phyloP scores from a whole-genome alignment of 2,797 vertebrate species.

The Manis crassicaudata region DNA sequence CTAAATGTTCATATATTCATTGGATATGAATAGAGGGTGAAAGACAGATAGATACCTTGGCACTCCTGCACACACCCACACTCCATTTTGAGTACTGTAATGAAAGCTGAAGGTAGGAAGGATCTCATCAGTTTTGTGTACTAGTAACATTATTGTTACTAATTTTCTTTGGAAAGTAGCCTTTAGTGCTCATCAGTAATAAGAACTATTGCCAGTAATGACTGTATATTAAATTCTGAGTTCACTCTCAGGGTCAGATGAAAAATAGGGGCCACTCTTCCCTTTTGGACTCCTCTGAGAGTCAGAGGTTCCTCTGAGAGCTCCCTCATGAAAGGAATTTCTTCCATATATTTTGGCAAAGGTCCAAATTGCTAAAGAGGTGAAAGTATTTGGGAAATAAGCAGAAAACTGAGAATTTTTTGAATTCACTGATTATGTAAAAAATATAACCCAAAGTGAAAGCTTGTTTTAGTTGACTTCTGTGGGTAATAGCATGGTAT shows the following conservation, averaged over 20 bases:
- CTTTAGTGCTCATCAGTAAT: background rate
- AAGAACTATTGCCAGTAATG: background rate
- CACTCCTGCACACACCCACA: background rate
- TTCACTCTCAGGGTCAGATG: background rate
- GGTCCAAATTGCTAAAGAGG: background rate
- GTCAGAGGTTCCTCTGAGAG: background rate
- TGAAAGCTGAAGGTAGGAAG: background rate
- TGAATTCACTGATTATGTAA: background rate
- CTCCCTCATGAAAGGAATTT: background rate
- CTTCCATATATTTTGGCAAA: background rate
- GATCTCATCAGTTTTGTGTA: background rate
- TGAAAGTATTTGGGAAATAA: background rate
- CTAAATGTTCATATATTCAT: background rate
- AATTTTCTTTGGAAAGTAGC: background rate
- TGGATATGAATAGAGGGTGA: background rate
- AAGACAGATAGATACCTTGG: background rate
- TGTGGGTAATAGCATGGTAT: background rate
- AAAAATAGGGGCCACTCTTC: background rate
- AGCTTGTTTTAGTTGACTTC: background rate
- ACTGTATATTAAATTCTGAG: background rate
- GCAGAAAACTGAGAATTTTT: slow-evolving; percentile 6
- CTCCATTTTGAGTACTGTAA: background rate
- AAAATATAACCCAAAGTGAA: background rate
- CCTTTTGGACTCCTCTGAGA: background rate
- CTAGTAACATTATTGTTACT: background rate